phyloP scores from a whole-genome alignment of 2,888 invertebrate genomes.

The Eurois occulta region DNA sequence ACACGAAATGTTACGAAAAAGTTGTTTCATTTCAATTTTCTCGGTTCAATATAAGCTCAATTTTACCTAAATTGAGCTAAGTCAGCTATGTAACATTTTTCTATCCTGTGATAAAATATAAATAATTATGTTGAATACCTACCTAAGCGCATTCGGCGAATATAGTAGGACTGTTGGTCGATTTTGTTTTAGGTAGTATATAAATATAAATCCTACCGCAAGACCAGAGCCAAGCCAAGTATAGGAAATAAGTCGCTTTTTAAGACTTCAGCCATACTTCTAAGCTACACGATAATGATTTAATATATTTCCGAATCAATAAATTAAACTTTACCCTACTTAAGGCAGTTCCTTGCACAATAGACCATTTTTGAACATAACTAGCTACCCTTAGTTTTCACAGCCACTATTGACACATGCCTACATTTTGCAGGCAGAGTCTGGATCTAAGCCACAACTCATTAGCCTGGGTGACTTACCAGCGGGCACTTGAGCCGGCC shows the following conservation, averaged over 20 bases:
- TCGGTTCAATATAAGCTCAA: constrained; percentile 17
- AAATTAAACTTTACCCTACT: not conserved
- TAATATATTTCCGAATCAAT: not conserved
- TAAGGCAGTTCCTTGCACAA: not conserved
- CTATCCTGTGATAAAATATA: not conserved
- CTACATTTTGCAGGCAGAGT: not conserved
- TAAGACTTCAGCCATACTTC: not conserved
- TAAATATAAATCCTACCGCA: not conserved
- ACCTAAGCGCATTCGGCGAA: not conserved
- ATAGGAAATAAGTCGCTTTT: not conserved
- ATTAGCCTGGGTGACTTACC: constrained; percentile 65
- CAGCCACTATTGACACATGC: not conserved
- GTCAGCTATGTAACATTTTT: constrained; percentile 4
- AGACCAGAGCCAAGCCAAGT: not conserved
- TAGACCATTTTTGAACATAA: not conserved
- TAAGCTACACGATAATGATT: not conserved
- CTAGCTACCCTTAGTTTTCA: not conserved
- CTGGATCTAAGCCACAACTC: constrained; percentile 40
- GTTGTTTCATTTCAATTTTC: constrained; percentile 32
- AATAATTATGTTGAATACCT: not conserved
- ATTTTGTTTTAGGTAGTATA: not conserved
- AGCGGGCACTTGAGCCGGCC: constrained; percentile 46
- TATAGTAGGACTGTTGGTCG: not conserved
- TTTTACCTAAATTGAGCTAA: constrained; percentile 5
- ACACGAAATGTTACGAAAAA: constrained; percentile 19